Evolutionary conservation across 2,113 vertebrate species (phyloP), one percentile per base, ranked within the genome.

Genomic region (Prolemur simus): DNA sequence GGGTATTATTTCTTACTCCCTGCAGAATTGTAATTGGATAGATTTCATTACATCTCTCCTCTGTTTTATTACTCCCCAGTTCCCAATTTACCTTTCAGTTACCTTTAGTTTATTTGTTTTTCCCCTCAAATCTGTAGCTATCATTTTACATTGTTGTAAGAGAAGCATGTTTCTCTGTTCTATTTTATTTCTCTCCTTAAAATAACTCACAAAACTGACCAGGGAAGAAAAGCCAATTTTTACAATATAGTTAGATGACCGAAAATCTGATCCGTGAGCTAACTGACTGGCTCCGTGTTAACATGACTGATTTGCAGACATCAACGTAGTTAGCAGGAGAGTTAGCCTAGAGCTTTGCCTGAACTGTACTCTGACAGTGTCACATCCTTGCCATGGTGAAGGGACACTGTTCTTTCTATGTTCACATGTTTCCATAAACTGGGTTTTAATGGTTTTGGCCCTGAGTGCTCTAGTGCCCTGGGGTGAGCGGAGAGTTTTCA

Each of bases 1-100:
- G 63, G 18, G 47, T 71, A 45, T 71, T 84, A 87, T 71, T 95
- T 91, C 52, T 88, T 91, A 88, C 58, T 60, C 47, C 11, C 66
- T 15, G 42, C 1, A 63, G 84, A 93, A 87, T 96, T 78, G 52
- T 78, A 94, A 95, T 64, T 83, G 66, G 82, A n/a, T 91, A 86
- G 82, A 3, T 58, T 66, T 96, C 37, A 58, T 89, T 93, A 83
- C 11, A n/a, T 47, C n/a, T 66, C 13, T 73, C 52, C 39, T 92
- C 85, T 86, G 56, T n/a, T 91, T 63, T 66, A 92, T 92, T 82
- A 93, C 1, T 64, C 73, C n/a, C 64, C 8, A 2, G 64, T 27
- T 89, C 42, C 73, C 68, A 94, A 54, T 93, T 93, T 93, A 86
- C 56, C 93, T 97, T 95, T 91, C 42, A 76, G 74, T 96, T 89